Evolutionary conservation across 2,113 vertebrate genomes (phyloP), one percentile per base, ranked within the genome.

Genomic region (Oophaga pumilio): DNA sequence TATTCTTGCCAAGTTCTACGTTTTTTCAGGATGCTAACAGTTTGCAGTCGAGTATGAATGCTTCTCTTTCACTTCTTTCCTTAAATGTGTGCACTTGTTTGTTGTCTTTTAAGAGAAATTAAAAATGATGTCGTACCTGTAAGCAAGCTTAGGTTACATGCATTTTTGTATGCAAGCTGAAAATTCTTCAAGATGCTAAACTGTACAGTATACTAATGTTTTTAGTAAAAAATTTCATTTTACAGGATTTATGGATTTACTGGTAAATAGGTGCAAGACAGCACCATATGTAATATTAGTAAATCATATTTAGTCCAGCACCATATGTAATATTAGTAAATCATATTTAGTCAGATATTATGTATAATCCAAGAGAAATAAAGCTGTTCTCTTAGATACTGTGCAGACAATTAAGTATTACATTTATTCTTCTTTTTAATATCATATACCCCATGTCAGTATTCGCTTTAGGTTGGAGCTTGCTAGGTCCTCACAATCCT

Each of bases 61-160:
- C 85, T 78, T 68, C 59, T 50, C 85, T 86, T 86, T 86, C 85
- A 86, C 14, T 66, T 62, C 28, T 78, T 86, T 66, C 77, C 74
- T 86, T 78, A 68, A 53, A 78, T 64, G n/a, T 86, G 74, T 66
- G 22, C 62, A 77, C 74, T 78, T 77, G 62, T 77, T 22, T 28
- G 59, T 17, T 78, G 66, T 86, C 26, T 50, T 62, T n/a, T 66
- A 84, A 84, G 50, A 15, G 22, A 26, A 84, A 56, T 73, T 57
- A 57, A 28, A 57, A 73, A 57, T 69, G 15, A 59, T 74, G 43
- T 64, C 64, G 79, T 56, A 20, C 52, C 52, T 73, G 68, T 17
- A 57, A 10, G 56, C 24, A 84, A 17, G 3, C 8, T 73, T 18
- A 5, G 12, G 18, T 33, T 84, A 69, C n/a, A 17, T 69, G 20